Evolutionary conservation across 1,140 invertebrate genomes (phyloP), one percentile per base, ranked within the genome.

Genomic region (Hypothenemus hampei): DNA sequence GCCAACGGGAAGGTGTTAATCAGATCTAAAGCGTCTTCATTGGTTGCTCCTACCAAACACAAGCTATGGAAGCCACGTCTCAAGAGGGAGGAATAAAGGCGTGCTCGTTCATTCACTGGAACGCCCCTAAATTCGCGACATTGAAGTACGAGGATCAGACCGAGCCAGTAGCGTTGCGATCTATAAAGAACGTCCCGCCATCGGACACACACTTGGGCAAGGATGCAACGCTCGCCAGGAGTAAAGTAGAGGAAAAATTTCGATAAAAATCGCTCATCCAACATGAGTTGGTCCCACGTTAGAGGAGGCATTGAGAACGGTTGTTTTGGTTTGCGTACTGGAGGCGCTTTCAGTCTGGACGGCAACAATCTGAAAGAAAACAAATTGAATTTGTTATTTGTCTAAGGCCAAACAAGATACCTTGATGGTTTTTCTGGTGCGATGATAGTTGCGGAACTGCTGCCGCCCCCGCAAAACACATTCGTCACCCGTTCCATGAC

Each of bases 181-280:
- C 87, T 81, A 69, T 95, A 95, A 18, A 95, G 73, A 41, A 92
- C 77, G 63, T 92, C 87, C 50, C 89, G 79, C 92, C 92, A 95
- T 68, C 81, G 79, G 54, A 81, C 58, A 48, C 61, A 65, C 58
- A 87, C 85, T 76, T 90, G 86, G 13, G 90, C 86, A 58, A 95
- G 75, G 4, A 80, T 73, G 33, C 85, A 79, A 53, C 90, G 77
- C 60, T 96, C 92, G 35, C 77, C 79, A 0, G 87, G 75, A 33
- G 79, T 83, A 69, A 95, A 93, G 67, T 92, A 93, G 11, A 83
- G 75, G 74, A 95, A 94, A 74, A 95, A 91, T 56, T 79, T 78
- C 18, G 78, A 78, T 7, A 95, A 79, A 71, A 95, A 95, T 54
- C 83, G 76, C 55, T 93, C 90, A 65, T 95, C 89, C 57, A 82